phyloP scores from a whole-genome alignment of 2,113 vertebrate species.

The Amphiprion ocellaris region DNA sequence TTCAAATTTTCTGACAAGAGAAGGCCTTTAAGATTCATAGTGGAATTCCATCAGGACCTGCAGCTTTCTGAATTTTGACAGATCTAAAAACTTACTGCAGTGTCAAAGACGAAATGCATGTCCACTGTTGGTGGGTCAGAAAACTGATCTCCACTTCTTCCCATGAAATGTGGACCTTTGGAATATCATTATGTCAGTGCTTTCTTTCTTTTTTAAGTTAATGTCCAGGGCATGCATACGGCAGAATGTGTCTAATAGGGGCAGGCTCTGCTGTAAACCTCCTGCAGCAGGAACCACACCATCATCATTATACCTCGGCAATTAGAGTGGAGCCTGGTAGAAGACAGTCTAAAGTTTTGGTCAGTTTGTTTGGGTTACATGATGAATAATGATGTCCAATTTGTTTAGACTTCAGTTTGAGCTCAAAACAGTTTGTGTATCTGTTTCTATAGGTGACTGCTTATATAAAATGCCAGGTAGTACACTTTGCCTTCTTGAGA shows the following conservation, averaged over 20 bases:
- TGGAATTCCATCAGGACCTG: no score
- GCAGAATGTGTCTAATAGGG: constrained; percentile 3
- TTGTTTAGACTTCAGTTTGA: no score
- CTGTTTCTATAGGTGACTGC: no score
- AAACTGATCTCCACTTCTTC: neutral
- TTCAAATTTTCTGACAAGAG: no score
- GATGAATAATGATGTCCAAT: no score
- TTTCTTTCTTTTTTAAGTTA: no score
- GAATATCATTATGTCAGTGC: constrained; percentile 35
- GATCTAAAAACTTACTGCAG: no score
- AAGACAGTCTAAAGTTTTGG: neutral
- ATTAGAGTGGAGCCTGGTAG: neutral
- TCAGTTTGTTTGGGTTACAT: neutral
- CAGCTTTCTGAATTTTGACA: no score
- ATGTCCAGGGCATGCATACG: neutral
- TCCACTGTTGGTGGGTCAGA: neutral
- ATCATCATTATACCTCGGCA: neutral
- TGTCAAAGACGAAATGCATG: no score
- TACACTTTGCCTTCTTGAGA: neutral
- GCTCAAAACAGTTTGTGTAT: no score
- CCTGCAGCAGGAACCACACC: neutral
- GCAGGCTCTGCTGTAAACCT: neutral
- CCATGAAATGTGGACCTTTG: constrained; percentile 17
- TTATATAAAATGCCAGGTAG: no score
- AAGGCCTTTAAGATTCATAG: no score